Conservation (phyloP, 2,113 vertebrate species). For the Myanophis thanlyinensis region DNA sequence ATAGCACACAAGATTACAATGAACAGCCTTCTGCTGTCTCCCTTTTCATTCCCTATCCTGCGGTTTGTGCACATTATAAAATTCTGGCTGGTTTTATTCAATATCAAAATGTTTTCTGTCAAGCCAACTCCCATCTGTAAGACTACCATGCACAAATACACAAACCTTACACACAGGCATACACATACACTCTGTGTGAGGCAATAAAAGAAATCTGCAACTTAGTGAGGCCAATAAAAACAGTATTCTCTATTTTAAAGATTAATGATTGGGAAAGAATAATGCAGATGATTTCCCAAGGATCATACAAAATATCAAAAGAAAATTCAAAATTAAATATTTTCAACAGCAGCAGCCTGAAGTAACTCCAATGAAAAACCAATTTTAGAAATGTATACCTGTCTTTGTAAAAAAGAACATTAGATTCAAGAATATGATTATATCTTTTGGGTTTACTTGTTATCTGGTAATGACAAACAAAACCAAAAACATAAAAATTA, state of each 20-base stretch:
- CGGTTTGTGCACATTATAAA: constrained; percentile 18
- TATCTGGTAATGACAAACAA: not conserved
- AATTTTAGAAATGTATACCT: not conserved
- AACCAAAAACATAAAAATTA: not conserved
- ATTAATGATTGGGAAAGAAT: constrained; percentile 1
- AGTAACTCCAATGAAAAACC: not conserved
- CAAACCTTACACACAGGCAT: not conserved
- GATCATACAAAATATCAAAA: fast-evolving
- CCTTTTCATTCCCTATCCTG: not conserved
- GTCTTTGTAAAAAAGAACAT: constrained; percentile 12
- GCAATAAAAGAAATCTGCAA: constrained; percentile 23
- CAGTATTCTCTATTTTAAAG: constrained; percentile 32
- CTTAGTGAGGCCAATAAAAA: not conserved
- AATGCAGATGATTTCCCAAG: not conserved
- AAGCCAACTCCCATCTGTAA: constrained; percentile 50
- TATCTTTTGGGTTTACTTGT: not conserved
- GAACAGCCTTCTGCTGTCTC: not conserved
- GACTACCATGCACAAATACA: constrained; percentile 31
- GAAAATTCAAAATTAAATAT: not conserved
- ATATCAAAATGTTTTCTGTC: constrained; percentile 35
- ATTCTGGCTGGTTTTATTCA: constrained; percentile 30
- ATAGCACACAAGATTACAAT: constrained; percentile 12
- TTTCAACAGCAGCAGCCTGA: not conserved
- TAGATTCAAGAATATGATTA: constrained; percentile 11
- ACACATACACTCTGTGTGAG: not conserved